Evolutionary conservation across 2,113 vertebrate genomes (phyloP).

Genomic region (Anoura caudifer): DNA sequence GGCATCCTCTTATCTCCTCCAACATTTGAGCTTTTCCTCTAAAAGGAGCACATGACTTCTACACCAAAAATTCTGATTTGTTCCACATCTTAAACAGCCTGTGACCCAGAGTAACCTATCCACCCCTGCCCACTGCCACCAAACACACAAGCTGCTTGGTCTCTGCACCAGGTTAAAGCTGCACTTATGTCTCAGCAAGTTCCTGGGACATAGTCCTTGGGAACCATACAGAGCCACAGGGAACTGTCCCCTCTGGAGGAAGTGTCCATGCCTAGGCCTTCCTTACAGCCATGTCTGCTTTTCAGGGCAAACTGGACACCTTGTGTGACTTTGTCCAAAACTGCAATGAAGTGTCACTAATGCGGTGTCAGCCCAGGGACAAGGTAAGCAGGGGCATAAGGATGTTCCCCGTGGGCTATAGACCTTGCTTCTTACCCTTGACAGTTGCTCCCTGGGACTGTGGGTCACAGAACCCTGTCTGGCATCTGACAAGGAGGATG

Average conservation of each 20-base stretch:
- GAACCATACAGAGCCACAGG: rapidly evolving
- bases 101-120: background rate
- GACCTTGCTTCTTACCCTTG: background rate
- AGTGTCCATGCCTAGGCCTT: no score
- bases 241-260: no score
- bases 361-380: slow-evolving; percentile 89
- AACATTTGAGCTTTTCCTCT: background rate
- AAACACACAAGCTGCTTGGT: background rate
- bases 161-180: no score
- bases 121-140: no score
- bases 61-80: background rate
- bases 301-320: slow-evolving; percentile 89
- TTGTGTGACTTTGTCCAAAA: slow-evolving; percentile 88
- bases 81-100: background rate
- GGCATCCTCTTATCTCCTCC: background rate
- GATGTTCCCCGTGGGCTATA: no score
- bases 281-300: background rate
- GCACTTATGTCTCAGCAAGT: background rate
- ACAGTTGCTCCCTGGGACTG: background rate
- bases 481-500: background rate
- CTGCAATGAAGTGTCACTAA: slow-evolving; percentile 90
- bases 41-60: background rate
- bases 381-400: slow-evolving; percentile 81
- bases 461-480: background rate
- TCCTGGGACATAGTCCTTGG: background rate